Evolutionary conservation across 2,797 vertebrate species (phyloP).

Genomic region (Coregonus sp.): DNA sequence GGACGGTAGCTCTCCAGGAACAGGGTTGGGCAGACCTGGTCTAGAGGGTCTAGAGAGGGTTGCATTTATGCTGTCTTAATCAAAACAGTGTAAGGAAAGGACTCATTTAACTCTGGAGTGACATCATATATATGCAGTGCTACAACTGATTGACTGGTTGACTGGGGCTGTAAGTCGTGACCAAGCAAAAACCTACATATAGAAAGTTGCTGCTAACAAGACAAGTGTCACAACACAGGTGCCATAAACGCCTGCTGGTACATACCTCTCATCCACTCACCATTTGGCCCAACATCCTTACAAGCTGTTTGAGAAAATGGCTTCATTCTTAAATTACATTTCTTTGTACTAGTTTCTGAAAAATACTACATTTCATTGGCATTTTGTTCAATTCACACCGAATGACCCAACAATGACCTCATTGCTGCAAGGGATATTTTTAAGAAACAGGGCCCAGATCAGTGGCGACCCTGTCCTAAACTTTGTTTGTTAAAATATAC

Average conservation of each 20-base stretch:
- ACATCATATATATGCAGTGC: not conserved
- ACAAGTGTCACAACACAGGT: not conserved
- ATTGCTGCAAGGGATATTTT: not conserved
- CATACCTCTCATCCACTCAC: not conserved
- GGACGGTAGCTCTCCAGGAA: no score
- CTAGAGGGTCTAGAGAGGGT: not conserved
- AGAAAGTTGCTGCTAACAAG: not conserved
- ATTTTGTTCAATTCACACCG: not conserved
- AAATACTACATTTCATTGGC: not conserved
- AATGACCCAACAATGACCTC: not conserved
- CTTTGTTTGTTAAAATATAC: constrained; percentile 3
- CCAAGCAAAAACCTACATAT: not conserved
- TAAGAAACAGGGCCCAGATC: not conserved
- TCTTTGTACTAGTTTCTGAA: not conserved
- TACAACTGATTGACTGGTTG: not conserved
- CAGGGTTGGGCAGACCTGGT: no score
- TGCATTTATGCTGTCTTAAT: constrained; percentile 14
- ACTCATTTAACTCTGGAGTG: constrained; percentile 1
- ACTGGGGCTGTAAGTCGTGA: not conserved
- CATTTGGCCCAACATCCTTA: not conserved
- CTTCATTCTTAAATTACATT: not conserved
- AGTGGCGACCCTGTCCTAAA: constrained; percentile 1
- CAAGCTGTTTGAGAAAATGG: not conserved
- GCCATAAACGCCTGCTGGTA: not conserved
- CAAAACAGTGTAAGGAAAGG: not conserved